Base-by-base conservation (phyloP, 2,797 vertebrate genomes). In the Acomys russatus region DNA sequence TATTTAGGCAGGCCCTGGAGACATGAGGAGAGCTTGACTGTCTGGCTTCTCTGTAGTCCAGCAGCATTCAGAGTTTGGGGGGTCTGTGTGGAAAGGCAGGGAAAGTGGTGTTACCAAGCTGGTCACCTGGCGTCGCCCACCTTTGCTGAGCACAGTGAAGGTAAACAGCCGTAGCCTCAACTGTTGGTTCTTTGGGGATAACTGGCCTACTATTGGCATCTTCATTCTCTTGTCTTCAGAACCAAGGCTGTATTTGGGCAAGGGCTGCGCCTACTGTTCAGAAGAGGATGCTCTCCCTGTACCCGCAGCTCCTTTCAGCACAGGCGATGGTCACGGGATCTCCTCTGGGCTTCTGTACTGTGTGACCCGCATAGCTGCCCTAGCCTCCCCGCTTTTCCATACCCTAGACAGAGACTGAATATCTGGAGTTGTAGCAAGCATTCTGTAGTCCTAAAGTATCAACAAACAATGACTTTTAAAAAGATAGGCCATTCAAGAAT, bases 401-500 rank as follows among this genome's bases (percentile, higher is more conserved):
- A 23, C 44, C 5, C 66, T 68, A 86, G 61, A 93, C 12, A 59
- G 22, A 79, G 59, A 91, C 78, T 35, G 28, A 56, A 63, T 70
- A 56, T 59, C 61, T 61, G 59, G 49, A 76, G 44, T 64, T 56
- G 7, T 56, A 44, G 38, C 59, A 93, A 82, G n/a, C 9, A 33
- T 79, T 10, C 73, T 92, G 49, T 88, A 51, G 64, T 44, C 59
- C 78, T 33, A 25, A 96, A 61, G 68, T 38, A 93, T 28, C 82
- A 83, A 83, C 71, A 73, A 56, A 33, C 49, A 44, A 77, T 61
- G 54, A 64, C 80, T 44, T 49, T 85, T 68, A 22, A 89, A n/a
- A 92, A 59, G 18, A 17, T 76, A 76, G 11, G 17, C 18, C 73
- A 80, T 83, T 7, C 51, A 23, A 79, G 56, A 56, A 28, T 94